Evolutionary conservation across 1,140 invertebrate species (phyloP).

Genomic region (Zophobas morio): DNA sequence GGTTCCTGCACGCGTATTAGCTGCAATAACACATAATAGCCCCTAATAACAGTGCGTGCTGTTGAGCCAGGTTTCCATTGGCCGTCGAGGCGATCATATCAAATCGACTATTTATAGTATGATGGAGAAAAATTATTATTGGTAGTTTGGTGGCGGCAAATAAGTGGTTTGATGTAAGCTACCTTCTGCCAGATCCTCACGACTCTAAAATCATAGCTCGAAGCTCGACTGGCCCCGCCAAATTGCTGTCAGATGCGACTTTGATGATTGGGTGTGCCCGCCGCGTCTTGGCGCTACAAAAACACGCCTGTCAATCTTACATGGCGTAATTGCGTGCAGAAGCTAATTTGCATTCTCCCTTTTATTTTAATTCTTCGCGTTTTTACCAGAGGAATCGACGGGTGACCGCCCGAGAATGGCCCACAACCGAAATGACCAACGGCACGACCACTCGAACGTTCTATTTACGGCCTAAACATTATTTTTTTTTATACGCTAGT

Average conservation of each 20-base stretch:
- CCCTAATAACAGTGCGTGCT: conserved; percentile 66
- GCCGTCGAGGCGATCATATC: conserved; percentile 62
- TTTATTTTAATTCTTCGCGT: conserved; percentile 46
- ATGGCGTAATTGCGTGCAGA: conserved; percentile 54
- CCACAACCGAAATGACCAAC: neutral
- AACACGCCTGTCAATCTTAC: conserved; percentile 57
- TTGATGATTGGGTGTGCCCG: conserved; percentile 61
- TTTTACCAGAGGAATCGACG: neutral
- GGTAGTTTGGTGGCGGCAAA: conserved; percentile 59
- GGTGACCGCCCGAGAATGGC: conserved; percentile 4
- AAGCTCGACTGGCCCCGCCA: conserved; percentile 55
- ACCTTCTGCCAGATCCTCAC: conserved; percentile 54
- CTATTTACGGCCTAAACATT: no score
- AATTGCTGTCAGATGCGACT: conserved; percentile 64
- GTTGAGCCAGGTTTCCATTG: conserved; percentile 59
- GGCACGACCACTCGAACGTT: no score
- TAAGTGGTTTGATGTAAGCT: conserved; percentile 56
- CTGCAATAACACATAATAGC: conserved; percentile 67
- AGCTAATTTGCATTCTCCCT: conserved; percentile 54
- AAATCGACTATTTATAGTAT: conserved; percentile 64
- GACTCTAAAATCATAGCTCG: conserved; percentile 63
- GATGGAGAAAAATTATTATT: conserved; percentile 66
- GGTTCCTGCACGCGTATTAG: conserved; percentile 64
- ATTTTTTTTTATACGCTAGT: no score
- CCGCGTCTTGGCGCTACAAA: conserved; percentile 53